A percentile compares a stretch with the other conserved stretches of the same genome.
These are phyloP conservation scores for Electrona antarctica DNA, from an alignment of 2,113 vertebrate genomes.

Conservation along the genomic window DNA sequence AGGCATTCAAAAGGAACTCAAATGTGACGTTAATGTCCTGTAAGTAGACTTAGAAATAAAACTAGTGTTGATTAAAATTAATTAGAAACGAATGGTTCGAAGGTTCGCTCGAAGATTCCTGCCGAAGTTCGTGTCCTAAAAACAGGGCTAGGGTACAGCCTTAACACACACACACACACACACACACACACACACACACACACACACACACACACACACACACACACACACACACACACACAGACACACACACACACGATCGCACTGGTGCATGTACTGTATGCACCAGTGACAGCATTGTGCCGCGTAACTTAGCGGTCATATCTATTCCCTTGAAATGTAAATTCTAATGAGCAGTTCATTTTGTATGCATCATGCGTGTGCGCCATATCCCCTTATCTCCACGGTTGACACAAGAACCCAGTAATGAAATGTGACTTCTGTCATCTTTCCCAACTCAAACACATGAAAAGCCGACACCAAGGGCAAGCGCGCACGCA, in stretches of 20 bases:
- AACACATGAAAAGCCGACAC: conserved; percentile 59
- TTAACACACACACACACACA: conserved; percentile 1
- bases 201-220: conserved; percentile 3
- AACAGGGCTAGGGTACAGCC: neutral
- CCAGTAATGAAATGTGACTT: conserved; percentile 71
- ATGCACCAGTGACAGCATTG: neutral
- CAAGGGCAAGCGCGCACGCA: neutral
- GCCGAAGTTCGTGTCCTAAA: too few species aligned
- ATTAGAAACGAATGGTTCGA: too few species aligned
- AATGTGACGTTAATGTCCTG: too few species aligned
- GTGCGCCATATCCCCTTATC: conserved; percentile 47
- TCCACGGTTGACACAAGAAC: conserved; percentile 50
- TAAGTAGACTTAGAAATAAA: too few species aligned
- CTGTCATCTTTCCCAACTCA: conserved; percentile 64
- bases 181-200: neutral
- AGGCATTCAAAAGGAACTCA: too few species aligned
- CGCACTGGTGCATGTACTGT: neutral
- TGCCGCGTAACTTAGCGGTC: conserved; percentile 2
- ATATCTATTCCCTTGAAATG: conserved; percentile 15
- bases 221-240: conserved; percentile 14
- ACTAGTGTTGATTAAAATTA: too few species aligned
- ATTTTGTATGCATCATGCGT: conserved; percentile 51
- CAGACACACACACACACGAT: neutral
- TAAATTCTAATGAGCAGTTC: conserved; percentile 17
- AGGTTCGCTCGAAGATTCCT: too few species aligned